Evolutionary conservation across 2,888 invertebrate genomes (phyloP), one percentile per base, ranked within the genome.

Genomic region (Caenorhabditis imperialis): DNA sequence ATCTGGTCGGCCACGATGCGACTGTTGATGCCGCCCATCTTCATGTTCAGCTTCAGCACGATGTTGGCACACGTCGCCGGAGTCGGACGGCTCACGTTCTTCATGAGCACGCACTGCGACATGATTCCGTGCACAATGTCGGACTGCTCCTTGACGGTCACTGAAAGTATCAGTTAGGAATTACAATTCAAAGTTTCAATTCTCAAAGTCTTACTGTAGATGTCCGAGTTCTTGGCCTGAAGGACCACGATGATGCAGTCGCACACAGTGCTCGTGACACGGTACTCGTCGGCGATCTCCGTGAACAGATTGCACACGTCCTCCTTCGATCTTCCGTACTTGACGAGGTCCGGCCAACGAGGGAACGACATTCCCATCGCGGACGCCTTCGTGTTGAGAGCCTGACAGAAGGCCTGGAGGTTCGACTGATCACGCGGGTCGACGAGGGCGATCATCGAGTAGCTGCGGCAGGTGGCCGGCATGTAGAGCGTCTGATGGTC

Each of bases 11-110:
- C 81, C 10, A 83, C 80, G 18, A 86, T 75, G 27, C 85, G 88
- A 86, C 94, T 94, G 89, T 95, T 95, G 0, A 92, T 89, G 0
- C 94, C 94, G 89, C 94, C 94, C 63, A 95, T 86, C 89, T 96
- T 96, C 80, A 81, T 81, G 77, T 85, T 85, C 69, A 82, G 40
- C 42, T 91, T 95, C 50, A 88, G 81, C 14, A 88, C 81, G 51
- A 89, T 76, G 74, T 89, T 89, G 60, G 89, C 89, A 0, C 92
- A 90, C 0, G 94, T 93, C 61, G 86, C 81, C 0, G 85, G 84
- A 79, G 92, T 81, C 27, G 72, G 76, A 33, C 81, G 77, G 27
- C 57, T 53, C 6, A 88, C 86, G 61, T 88, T 89, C 75, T 83
- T 85, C 71, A 81, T 63, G 51, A 88, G 81, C 20, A 90, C 84